These are phyloP conservation scores for Cebus imitator DNA, from an alignment of 2,113 vertebrate genomes.

Conservation along the genomic window DNA sequence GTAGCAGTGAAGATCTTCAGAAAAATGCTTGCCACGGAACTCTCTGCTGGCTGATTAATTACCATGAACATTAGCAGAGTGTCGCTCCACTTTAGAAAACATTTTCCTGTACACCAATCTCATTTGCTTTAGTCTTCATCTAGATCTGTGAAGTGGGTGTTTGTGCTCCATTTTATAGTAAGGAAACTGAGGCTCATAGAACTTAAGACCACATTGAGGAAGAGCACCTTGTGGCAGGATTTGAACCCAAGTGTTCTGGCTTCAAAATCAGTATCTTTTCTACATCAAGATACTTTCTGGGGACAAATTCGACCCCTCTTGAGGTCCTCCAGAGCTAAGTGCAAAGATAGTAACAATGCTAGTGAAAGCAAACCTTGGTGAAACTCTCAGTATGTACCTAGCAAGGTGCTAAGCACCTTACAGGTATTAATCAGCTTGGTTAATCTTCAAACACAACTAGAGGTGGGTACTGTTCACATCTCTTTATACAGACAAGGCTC, in stretches of 20 bases:
- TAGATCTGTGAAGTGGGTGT: neutral
- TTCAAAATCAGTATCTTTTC: neutral
- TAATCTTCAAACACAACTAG: neutral
- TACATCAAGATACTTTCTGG: neutral
- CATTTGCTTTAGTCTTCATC: neutral
- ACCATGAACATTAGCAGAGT: neutral
- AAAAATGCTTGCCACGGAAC: neutral
- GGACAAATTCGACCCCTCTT: neutral
- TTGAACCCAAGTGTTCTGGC: neutral
- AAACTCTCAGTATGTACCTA: accelerated
- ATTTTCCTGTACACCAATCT: neutral
- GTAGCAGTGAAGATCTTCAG: neutral
- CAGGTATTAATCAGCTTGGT: neutral
- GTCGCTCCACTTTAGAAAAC: neutral
- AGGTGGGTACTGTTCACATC: neutral
- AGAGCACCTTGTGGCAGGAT: neutral
- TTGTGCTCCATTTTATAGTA: neutral
- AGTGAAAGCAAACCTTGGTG: neutral
- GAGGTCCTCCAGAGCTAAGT: neutral
- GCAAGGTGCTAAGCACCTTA: neutral
- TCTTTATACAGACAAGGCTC: neutral
- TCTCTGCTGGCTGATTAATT: neutral
- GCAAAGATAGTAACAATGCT: neutral
- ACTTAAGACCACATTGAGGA: neutral
- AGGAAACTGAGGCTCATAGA: neutral